Conservation (phyloP, 1,140 invertebrate genomes). For the Heterodera schachtii region DNA sequence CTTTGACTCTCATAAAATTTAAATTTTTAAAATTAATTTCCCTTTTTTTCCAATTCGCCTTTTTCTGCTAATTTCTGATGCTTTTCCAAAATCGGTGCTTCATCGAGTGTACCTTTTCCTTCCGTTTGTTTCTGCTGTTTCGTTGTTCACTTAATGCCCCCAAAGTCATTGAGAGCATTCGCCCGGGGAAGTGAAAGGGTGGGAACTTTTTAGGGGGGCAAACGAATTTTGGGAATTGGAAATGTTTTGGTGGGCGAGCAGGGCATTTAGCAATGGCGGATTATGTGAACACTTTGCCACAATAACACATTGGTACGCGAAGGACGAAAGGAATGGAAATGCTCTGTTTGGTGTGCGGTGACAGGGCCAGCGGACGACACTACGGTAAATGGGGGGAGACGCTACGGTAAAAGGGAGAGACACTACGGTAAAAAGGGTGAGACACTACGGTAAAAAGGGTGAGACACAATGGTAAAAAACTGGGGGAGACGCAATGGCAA, state of each 20-base stretch:
- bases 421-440: too few relatives aligned
- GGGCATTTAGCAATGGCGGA: not conserved
- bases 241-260: not conserved
- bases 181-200: not conserved
- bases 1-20: too few relatives aligned
- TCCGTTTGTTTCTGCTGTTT: too few relatives aligned
- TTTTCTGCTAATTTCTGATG: too few relatives aligned
- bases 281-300: not conserved
- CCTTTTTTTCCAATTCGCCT: too few relatives aligned
- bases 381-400: not conserved
- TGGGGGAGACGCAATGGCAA: too few relatives aligned
- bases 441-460: too few relatives aligned
- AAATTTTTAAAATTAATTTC: too few relatives aligned
- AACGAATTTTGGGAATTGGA: not conserved
- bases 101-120: too few relatives aligned
- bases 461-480: too few relatives aligned
- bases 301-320: not conserved
- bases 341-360: constrained; percentile 79
- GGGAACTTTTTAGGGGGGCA: not conserved
- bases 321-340: constrained; percentile 25
- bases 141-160: not conserved
- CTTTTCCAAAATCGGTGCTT: too few relatives aligned
- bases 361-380: constrained; percentile 83
- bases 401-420: not conserved
- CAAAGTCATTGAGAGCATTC: not conserved